A percentile compares a stretch with the other conserved stretches of the same genome.
Evolutionary conservation across 2,113 vertebrate species (phyloP).

Genomic region (Amblyopsis rosae): DNA sequence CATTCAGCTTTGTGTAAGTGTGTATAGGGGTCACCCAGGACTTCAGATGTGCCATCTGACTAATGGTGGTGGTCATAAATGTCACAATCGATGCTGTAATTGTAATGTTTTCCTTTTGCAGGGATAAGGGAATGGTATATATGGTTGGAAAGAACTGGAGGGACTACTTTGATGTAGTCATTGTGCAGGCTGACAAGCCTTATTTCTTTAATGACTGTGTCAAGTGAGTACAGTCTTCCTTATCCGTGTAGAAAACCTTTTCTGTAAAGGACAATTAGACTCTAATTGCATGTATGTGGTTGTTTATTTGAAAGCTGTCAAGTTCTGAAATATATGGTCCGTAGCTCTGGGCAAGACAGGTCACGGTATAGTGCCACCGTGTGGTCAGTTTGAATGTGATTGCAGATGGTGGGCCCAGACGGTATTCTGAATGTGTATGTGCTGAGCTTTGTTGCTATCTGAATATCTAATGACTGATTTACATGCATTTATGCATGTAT

Average conservation of each 20-base stretch:
- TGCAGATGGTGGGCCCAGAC: too few species aligned
- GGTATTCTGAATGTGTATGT: too few species aligned
- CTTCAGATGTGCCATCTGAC: slow-evolving; percentile 5
- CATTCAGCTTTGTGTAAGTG: slow-evolving; percentile 87
- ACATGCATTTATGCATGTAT: not conserved
- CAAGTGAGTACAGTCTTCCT: slow-evolving; percentile 73
- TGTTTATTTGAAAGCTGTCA: too few species aligned
- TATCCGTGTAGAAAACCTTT: not conserved
- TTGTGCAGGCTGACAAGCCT: slow-evolving; percentile 86
- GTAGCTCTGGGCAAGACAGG: too few species aligned
- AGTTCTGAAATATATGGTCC: too few species aligned
- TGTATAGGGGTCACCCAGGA: not conserved
- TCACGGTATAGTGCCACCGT: too few species aligned
- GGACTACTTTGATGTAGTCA: slow-evolving; percentile 84
- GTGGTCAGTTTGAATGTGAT: too few species aligned
- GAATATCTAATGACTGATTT: not conserved
- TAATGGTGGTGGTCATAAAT: not conserved
- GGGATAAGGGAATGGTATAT: slow-evolving; percentile 85
- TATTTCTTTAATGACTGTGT: slow-evolving; percentile 86
- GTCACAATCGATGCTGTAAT: not conserved
- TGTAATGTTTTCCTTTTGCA: slow-evolving; percentile 34
- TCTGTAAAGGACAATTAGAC: not conserved
- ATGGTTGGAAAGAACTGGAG: slow-evolving; percentile 86
- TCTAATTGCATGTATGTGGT: too few species aligned
- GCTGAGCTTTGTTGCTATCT: too few species aligned